phyloP scores from a whole-genome alignment of 2,888 invertebrate species.

The Apeira syringaria region DNA sequence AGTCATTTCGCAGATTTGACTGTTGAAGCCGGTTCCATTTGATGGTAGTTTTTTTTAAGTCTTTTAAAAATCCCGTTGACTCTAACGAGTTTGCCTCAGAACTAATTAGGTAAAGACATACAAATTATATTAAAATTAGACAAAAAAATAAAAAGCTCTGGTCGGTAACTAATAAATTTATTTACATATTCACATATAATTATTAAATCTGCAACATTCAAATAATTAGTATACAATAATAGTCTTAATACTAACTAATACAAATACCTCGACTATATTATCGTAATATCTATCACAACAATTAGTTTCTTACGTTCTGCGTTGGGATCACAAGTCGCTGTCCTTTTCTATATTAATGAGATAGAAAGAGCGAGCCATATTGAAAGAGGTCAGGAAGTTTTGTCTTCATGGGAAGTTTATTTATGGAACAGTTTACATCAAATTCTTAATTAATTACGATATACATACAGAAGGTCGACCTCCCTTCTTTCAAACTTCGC shows the following conservation, averaged over 20 bases:
- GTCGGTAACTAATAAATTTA: slow-evolving; percentile 75
- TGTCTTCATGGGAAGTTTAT: not conserved
- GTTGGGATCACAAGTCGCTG: slow-evolving; percentile 19
- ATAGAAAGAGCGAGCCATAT: slow-evolving; percentile 17
- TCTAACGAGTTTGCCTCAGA: too few relatives aligned
- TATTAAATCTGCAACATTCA: slow-evolving; percentile 73
- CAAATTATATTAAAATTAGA: too few relatives aligned
- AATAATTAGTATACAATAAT: slow-evolving; percentile 58
- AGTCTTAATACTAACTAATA: slow-evolving; percentile 53
- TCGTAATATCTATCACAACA: slow-evolving; percentile 74
- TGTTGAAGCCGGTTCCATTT: too few relatives aligned
- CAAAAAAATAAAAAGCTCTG: slow-evolving; percentile 39
- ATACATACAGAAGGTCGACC: too few relatives aligned
- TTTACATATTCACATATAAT: slow-evolving; percentile 80
- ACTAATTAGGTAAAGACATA: too few relatives aligned
- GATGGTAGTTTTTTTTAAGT: too few relatives aligned
- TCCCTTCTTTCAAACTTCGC: too few relatives aligned
- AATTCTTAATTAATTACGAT: too few relatives aligned
- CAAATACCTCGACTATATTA: slow-evolving; percentile 52
- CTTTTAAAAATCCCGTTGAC: too few relatives aligned
- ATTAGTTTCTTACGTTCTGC: slow-evolving; percentile 61
- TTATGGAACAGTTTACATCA: too few relatives aligned
- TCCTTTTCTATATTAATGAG: slow-evolving; percentile 18
- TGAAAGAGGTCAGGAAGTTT: slow-evolving; percentile 13
- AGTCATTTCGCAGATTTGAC: too few relatives aligned